Percentiles rank a stretch among this genome's conserved stretches.
phyloP scores from a whole-genome alignment of 1,140 invertebrate genomes.

The Chrysopa pallens region DNA sequence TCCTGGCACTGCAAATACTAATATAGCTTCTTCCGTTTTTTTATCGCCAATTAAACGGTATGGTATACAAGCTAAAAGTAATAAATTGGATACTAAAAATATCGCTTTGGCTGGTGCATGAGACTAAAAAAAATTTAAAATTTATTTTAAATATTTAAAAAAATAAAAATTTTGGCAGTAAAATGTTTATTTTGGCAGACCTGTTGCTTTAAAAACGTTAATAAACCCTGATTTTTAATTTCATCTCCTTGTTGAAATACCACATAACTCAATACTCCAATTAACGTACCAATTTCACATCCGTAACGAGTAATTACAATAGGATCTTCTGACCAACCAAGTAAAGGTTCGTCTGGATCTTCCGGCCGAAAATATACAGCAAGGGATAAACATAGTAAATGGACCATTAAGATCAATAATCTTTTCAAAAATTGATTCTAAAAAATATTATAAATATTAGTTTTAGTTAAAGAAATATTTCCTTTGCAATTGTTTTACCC shows the following conservation, averaged over 20 bases:
- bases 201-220: slow-evolving; percentile 81
- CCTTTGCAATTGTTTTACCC: slow-evolving; percentile 37
- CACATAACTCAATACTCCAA: slow-evolving; percentile 76
- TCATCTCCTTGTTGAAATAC: slow-evolving; percentile 84
- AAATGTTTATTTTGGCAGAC: slow-evolving; percentile 26
- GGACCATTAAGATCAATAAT: slow-evolving; percentile 67
- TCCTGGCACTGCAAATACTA: slow-evolving; percentile 82
- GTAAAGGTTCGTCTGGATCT: slow-evolving; percentile 28
- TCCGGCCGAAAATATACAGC: slow-evolving; percentile 78
- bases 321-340: slow-evolving; percentile 32
- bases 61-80: slow-evolving; percentile 86
- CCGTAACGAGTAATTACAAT: slow-evolving; percentile 41
- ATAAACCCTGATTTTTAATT: slow-evolving; percentile 80
- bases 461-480: slow-evolving; percentile 2
- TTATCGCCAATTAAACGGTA: slow-evolving; percentile 56
- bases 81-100: slow-evolving; percentile 80
- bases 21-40: slow-evolving; percentile 73
- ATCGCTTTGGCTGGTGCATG: slow-evolving; percentile 89
- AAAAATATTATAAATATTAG: slow-evolving; percentile 10
- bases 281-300: slow-evolving; percentile 68
- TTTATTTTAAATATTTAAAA: neutral
- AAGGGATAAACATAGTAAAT: slow-evolving; percentile 72
- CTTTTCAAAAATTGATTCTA: slow-evolving; percentile 84
- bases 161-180: too few relatives aligned
- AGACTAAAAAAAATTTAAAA: slow-evolving; percentile 35